Evolutionary conservation across 2,113 vertebrate genomes (phyloP), one percentile per base, ranked within the genome.

Genomic region (Toxotes chatareus): DNA sequence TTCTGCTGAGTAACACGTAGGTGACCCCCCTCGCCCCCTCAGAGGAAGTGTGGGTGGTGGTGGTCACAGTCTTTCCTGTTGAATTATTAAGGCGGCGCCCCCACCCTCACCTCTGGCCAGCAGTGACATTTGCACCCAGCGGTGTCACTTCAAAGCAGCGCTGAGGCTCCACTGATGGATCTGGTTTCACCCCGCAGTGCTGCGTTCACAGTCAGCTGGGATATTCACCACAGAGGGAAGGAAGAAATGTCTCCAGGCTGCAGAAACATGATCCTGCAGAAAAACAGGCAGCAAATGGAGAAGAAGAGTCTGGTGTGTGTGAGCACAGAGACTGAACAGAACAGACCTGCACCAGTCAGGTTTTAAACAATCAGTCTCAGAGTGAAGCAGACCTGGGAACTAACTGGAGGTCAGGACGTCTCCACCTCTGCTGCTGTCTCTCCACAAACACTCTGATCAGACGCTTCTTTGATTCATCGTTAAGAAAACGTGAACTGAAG

Each of bases 41-140:
- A 21, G 19, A 27, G 62, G 23, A 46, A 44, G n/a, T 27, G 63
- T 31, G 66, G 53, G 36, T 23, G 36, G 1, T 36, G 23, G 17
- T 13, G 14, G 7, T 51, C 10, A 5, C 56, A 23, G 23, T 72
- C 23, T 9, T 60, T 60, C 55, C 69, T 57, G 55, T 60, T 72
- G 38, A 73, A 72, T 59, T 42, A 71, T 42, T 31, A 42, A 59
- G 49, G 63, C 23, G 5, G 44, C 4, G 32, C n/a, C 55, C n/a
- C 21, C 51, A 1, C 53, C 69, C 5, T 31, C 70, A 46, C 70
- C 68, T 56, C 68, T 56, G 66, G 66, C 66, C 69, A 60, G 70
- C 1, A 3, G 55, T 73, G 70, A 60, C 70, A 60, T 59, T 72
- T 59, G 42, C 67, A 27, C 21, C 51, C 51, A 40, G 49, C 51